Evolutionary conservation across 2,888 invertebrate genomes (phyloP).

Genomic region (Mactromeris polynyma): DNA sequence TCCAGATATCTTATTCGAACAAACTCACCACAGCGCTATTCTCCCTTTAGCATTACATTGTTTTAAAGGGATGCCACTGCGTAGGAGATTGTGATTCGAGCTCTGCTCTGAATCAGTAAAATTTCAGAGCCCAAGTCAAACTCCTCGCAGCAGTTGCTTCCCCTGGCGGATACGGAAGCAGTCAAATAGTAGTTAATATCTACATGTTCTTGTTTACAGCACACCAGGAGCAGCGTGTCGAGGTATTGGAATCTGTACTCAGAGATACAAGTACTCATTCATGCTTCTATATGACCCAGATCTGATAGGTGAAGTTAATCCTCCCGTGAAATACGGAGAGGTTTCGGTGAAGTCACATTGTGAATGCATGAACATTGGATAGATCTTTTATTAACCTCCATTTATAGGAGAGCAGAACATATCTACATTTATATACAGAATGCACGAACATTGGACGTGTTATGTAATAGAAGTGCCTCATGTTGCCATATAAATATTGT

Average conservation of each 20-base stretch:
- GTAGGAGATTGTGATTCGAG: too few relatives aligned
- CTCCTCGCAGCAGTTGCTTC: too few relatives aligned
- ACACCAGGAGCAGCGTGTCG: slow-evolving; percentile 32
- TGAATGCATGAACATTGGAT: slow-evolving; percentile 58
- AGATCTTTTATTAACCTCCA: too few relatives aligned
- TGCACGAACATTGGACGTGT: slow-evolving; percentile 36
- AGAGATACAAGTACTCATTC: slow-evolving; percentile 52
- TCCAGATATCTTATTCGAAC: too few relatives aligned
- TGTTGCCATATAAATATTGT: background rate
- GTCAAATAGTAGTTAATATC: background rate
- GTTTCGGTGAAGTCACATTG: slow-evolving; percentile 56
- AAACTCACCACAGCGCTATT: too few relatives aligned
- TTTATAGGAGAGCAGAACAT: too few relatives aligned
- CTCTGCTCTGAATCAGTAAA: too few relatives aligned
- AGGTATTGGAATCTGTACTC: slow-evolving; percentile 45
- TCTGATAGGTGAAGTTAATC: slow-evolving; percentile 34
- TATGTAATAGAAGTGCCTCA: background rate
- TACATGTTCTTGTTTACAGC: slow-evolving; percentile 4
- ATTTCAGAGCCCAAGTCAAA: too few relatives aligned
- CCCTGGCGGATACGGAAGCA: too few relatives aligned
- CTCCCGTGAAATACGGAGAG: slow-evolving; percentile 50
- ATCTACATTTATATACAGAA: too few relatives aligned
- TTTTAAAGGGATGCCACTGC: too few relatives aligned
- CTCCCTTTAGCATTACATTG: too few relatives aligned
- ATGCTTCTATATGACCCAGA: slow-evolving; percentile 53